Base-by-base conservation (phyloP, 2,888 invertebrate species). In the Neuroscelio doddi region DNA sequence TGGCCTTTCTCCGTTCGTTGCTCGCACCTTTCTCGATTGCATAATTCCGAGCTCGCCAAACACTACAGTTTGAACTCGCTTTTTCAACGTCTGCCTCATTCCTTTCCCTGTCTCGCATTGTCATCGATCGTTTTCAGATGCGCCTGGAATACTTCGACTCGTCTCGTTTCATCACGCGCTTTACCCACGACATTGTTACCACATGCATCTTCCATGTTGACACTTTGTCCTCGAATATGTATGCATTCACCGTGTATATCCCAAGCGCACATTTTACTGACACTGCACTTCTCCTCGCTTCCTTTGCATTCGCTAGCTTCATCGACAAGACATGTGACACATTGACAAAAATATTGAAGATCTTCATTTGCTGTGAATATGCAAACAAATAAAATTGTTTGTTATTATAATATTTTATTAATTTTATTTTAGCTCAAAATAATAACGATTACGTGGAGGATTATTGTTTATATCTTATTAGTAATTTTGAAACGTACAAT, bases 111-210 rank as follows among this genome's bases (percentile, higher is more conserved):
- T 12, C 39, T 44, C 32, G 49, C 47, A 41, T 49, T 36, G 51
- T 55, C 50, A 56, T 61, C 51, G 61, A 65, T 65, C 56, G 65
- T 42, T 47, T 58, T 53, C 38, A 38, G 55, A 59, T 50, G 58
- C 55, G 26, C 36, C 51, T 49, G 44, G 55, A 59, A 51, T 47
- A 47, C 38, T 39, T 26, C 52, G 58, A 26, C 9, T 39, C 24
- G 50, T 45, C 47, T 53, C 53, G 24, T 58, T 56, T 49, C 45
- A 55, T 58, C 58, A 41, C 39, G 30, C 41, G 26, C 16, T 55
- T 53, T 34, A 44, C 39, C 36, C 57, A 41, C 34, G 57, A 52
- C 50, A 38, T 5, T 61, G 30, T 24, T 14, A n/a, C 41, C 27
- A 32, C 47, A 36, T 56, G 51, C 45, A 55, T 51, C 64, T 64